Evolutionary conservation across 2,113 vertebrate genomes (phyloP).

Genomic region (Alligator sinensis): DNA sequence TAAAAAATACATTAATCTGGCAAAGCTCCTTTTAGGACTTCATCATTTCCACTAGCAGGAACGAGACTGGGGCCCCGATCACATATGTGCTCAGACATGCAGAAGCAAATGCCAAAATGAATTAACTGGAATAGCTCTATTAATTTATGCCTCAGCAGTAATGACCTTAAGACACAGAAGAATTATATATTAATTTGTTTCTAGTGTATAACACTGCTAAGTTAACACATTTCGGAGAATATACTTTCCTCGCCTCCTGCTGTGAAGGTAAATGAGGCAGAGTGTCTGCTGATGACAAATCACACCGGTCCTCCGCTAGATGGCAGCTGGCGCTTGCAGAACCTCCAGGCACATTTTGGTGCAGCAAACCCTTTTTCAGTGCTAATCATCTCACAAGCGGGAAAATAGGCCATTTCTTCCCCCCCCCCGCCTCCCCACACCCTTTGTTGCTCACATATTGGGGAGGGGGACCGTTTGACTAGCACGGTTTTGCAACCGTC

Average conservation of each 20-base stretch:
- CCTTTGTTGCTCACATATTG: slow-evolving; percentile 58
- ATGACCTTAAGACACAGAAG: slow-evolving; percentile 81
- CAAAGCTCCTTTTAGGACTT: slow-evolving; percentile 48
- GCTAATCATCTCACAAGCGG: slow-evolving; percentile 69
- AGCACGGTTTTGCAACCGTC: background rate
- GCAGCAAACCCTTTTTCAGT: slow-evolving; percentile 42
- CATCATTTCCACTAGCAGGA: slow-evolving; percentile 12
- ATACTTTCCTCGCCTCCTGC: slow-evolving; percentile 66
- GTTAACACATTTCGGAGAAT: slow-evolving; percentile 76
- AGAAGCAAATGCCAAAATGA: slow-evolving; percentile 74
- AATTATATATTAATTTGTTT: slow-evolving; percentile 82
- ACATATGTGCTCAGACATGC: slow-evolving; percentile 73
- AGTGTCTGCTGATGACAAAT: slow-evolving; percentile 1
- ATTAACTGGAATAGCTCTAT: slow-evolving; percentile 78
- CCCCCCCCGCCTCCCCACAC: slow-evolving; percentile 29
- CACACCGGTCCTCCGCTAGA: slow-evolving; percentile 71
- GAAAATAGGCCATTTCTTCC: slow-evolving; percentile 70
- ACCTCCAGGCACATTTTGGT: slow-evolving; percentile 20
- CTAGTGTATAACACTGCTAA: slow-evolving; percentile 69
- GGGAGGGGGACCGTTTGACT: background rate
- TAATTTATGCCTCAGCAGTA: slow-evolving; percentile 79
- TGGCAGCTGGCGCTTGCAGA: slow-evolving; percentile 80
- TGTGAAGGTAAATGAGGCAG: slow-evolving; percentile 74
- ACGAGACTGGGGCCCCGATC: slow-evolving; percentile 38
- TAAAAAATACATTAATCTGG: slow-evolving; percentile 54